A percentile compares a stretch with the other conserved stretches of the same genome.
phyloP scores from a whole-genome alignment of 1,140 invertebrate species.

The Anthonomus grandis region DNA sequence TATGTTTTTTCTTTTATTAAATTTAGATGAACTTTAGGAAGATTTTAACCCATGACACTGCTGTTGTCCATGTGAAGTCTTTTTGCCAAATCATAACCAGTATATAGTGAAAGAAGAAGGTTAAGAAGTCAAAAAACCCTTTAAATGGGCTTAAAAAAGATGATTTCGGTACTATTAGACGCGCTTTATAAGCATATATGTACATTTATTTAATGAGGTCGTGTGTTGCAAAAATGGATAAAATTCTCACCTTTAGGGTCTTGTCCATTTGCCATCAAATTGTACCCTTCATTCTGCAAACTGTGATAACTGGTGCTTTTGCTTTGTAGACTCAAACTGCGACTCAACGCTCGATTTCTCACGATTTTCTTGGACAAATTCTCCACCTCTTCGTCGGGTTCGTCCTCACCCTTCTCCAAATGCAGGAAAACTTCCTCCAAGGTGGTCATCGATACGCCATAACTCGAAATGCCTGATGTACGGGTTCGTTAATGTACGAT shows the following conservation, averaged over 20 bases:
- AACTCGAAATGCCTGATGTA: conserved; percentile 71
- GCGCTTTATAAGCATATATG: no score
- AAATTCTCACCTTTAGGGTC: conserved; percentile 33
- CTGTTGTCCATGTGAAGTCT: no score
- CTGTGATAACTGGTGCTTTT: conserved; percentile 71
- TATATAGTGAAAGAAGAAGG: no score
- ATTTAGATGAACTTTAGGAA: no score
- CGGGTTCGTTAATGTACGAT: neutral
- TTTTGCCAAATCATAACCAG: no score
- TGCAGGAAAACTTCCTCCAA: conserved; percentile 85
- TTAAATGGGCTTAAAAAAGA: no score
- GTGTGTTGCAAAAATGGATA: no score
- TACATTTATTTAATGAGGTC: no score
- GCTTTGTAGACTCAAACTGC: conserved; percentile 66
- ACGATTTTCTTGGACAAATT: conserved; percentile 72
- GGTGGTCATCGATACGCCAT: conserved; percentile 91
- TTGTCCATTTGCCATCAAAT: conserved; percentile 26
- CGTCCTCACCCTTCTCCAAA: conserved; percentile 64
- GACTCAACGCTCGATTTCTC: conserved; percentile 63
- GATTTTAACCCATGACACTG: no score
- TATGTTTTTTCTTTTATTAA: no score
- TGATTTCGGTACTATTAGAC: no score
- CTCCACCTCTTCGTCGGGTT: conserved; percentile 60
- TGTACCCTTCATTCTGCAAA: conserved; percentile 61
- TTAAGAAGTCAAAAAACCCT: no score